A percentile compares a stretch with the other conserved stretches of the same genome.
Evolutionary conservation across 2,888 invertebrate genomes (phyloP).

Genomic region (Pseudococcus longispinus): DNA sequence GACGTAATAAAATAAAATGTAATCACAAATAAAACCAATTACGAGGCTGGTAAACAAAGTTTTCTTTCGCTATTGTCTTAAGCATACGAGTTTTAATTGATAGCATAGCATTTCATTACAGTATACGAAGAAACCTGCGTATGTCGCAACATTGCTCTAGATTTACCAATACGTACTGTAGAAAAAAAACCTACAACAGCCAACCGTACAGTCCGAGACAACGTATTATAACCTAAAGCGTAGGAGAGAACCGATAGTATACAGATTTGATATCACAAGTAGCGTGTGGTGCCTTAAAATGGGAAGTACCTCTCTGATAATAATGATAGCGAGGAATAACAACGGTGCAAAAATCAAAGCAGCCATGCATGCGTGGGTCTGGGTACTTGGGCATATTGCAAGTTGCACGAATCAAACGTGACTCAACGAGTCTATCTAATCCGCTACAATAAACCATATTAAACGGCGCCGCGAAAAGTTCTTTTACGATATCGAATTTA

Average conservation of each 20-base stretch:
- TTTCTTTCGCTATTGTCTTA: conserved; percentile 17
- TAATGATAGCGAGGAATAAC: conserved; percentile 49
- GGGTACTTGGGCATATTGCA: background rate
- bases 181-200: background rate
- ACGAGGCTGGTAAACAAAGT: background rate
- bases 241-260: conserved; percentile 50
- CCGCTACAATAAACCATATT: background rate
- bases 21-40: conserved; percentile 45
- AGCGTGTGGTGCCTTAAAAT: conserved; percentile 51
- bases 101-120: background rate
- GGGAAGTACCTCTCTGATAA: conserved; percentile 50
- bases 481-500: conserved; percentile 20
- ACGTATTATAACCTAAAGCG: conserved; percentile 27
- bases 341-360: conserved; percentile 37
- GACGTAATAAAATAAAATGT: conserved; percentile 21
- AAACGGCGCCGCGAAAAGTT: background rate
- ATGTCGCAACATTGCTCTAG: conserved; percentile 24
- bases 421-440: conserved; percentile 21
- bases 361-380: conserved; percentile 32
- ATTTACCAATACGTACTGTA: background rate
- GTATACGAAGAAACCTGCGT: conserved; percentile 32
- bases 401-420: conserved; percentile 40
- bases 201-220: background rate
- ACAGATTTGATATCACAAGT: conserved; percentile 48
- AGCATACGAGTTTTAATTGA: conserved; percentile 23